Evolutionary conservation across 2,113 vertebrate species (phyloP).

Genomic region (Acinonyx jubatus): DNA sequence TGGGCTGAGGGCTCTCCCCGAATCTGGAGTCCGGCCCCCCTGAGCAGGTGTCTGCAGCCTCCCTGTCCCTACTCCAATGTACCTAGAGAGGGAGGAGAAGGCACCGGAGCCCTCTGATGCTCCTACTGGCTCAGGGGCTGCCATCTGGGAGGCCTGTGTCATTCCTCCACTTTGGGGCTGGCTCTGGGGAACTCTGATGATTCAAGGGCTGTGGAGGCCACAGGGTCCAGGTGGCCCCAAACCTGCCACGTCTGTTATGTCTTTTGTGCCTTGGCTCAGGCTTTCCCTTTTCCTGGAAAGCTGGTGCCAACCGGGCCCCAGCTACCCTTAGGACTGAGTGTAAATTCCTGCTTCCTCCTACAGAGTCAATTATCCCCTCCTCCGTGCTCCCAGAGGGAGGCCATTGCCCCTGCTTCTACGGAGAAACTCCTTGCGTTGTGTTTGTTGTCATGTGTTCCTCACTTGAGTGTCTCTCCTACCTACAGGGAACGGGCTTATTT

Average conservation of each 20-base stretch:
- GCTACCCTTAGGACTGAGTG: background rate
- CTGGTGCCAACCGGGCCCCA: background rate
- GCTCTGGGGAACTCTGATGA: background rate
- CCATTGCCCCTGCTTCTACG: background rate
- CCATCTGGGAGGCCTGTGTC: background rate
- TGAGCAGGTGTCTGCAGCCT: background rate
- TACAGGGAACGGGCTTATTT: background rate
- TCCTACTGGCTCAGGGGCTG: background rate
- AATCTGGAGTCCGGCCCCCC: background rate
- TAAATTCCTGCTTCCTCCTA: background rate
- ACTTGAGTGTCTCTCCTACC: background rate
- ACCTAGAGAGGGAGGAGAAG: background rate
- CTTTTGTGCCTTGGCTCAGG: background rate
- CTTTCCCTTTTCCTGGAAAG: background rate
- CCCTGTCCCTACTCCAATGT: background rate
- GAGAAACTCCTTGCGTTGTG: background rate
- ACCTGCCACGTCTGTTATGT: background rate
- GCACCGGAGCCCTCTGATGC: accelerated
- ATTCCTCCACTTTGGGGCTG: background rate
- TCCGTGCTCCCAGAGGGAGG: background rate
- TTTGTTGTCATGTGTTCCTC: background rate
- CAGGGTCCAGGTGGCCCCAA: background rate
- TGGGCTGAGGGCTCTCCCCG: background rate
- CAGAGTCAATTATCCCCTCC: background rate
- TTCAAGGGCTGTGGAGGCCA: background rate